Conservation (phyloP, 2,888 invertebrate genomes). For the Caprella mutica region DNA sequence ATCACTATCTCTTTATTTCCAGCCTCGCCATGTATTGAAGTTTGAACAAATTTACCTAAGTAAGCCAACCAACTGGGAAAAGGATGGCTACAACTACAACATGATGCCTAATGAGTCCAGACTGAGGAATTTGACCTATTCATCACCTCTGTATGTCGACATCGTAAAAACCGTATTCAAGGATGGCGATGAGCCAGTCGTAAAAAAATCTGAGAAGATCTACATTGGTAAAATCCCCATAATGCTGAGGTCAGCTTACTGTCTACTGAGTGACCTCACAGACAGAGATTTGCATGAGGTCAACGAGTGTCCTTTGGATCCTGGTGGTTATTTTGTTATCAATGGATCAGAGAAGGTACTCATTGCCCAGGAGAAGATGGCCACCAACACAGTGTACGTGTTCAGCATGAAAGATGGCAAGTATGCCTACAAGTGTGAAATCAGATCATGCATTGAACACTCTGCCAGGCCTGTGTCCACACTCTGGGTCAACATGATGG, state of each 20-base stretch:
- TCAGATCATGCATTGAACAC: constrained; percentile 84
- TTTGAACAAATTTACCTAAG: constrained; percentile 99
- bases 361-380: constrained; percentile 99
- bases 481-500: constrained; percentile 99
- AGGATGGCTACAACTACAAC: constrained; percentile 96
- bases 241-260: constrained; percentile 96
- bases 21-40: constrained; percentile 80
- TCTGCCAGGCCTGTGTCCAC: constrained; percentile 90
- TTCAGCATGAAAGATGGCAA: constrained; percentile 99
- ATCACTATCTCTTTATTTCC: no score
- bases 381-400: constrained; percentile 98
- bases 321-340: constrained; percentile 98
- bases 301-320: constrained; percentile 98
- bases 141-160: constrained; percentile 96
- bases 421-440: constrained; percentile 97
- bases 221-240: constrained; percentile 90
- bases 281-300: constrained; percentile 99
- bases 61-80: constrained; percentile 99
- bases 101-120: constrained; percentile 99
- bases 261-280: constrained; percentile 79
- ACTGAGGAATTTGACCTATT: constrained; percentile 90
- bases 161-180: constrained; percentile 91
- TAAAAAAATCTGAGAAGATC: constrained; percentile 56
- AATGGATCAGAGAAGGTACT: constrained; percentile 97
- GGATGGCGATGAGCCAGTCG: constrained; percentile 79